Base-by-base conservation (phyloP, 2,888 invertebrate species). In the Drosophila hamatofila region DNA sequence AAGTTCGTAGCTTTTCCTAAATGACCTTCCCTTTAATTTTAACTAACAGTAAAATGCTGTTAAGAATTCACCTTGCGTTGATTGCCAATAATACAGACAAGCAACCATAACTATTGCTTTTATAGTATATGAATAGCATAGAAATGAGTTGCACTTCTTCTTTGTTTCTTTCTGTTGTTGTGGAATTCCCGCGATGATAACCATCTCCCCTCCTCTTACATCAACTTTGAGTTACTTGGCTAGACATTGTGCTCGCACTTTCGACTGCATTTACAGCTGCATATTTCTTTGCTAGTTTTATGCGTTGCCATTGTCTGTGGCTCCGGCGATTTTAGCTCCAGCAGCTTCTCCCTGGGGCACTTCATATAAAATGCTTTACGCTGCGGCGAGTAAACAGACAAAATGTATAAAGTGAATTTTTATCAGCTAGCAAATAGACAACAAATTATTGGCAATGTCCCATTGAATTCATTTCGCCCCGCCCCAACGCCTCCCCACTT, bases 401-500 rank as follows among this genome's bases (percentile, higher is more conserved):
- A 88, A 79, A 68, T 69, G 88, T 72, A 88, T 80, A 62, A 80
- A 83, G 86, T 83, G 78, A 86, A 80, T 84, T 88, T 86, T 88
- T 88, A 88, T 88, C 86, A 83, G 78, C 75, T 65, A 80, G 86
- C 79, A 88, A 83, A 88, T 88, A 83, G 80, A 83, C 80, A 83
- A 82, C 75, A 78, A 78, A 70, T 75, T 85, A 75, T 88, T 86
- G 72, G 72, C 80, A 85, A 78, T 61, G 51, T 63, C 56, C 67
- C 80, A 77, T 74, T 62, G 61, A 69, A 56, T 61, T 63, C 35
- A 39, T n/a, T 39, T n/a, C 39, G 39, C 7, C 8, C 37, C 16
- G 18, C 9, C 55, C 42, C n/a, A 9, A 2, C 12, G 52, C 27
- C 12, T 7, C 2, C 35, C n/a, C 51, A 8, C 23, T 1, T 23